Percentiles rank a stretch among this genome's conserved stretches.
These are phyloP conservation scores for Dicyrtoma fusca DNA, from an alignment of 2,888 invertebrate species.

Conservation along the genomic window DNA sequence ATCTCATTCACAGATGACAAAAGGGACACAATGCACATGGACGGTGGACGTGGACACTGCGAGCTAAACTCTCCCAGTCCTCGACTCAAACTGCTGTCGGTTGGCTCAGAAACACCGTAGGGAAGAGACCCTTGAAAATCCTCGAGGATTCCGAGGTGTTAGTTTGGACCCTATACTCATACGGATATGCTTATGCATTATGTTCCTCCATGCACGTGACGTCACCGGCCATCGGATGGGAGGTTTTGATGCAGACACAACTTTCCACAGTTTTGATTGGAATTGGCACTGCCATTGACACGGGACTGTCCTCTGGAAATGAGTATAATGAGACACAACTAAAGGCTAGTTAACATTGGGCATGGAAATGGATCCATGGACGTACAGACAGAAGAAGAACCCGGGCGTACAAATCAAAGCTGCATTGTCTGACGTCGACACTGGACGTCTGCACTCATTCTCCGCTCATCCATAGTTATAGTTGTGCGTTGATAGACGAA, in stretches of 20 bases:
- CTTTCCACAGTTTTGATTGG: slow-evolving; percentile 27
- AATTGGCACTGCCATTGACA: slow-evolving; percentile 16
- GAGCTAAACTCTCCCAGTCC: too few relatives aligned
- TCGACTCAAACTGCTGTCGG: background rate
- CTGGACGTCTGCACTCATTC: slow-evolving; percentile 40
- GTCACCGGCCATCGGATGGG: slow-evolving; percentile 12
- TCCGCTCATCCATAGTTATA: slow-evolving; percentile 22
- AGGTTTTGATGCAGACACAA: slow-evolving; percentile 4
- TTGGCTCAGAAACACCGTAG: slow-evolving; percentile 3
- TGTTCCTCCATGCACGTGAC: background rate
- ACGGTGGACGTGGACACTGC: slow-evolving; percentile 12
- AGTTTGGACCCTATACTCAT: slow-evolving; percentile 3
- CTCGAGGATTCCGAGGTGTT: slow-evolving; percentile 10
- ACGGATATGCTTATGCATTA: too few relatives aligned
- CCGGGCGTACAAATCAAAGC: slow-evolving; percentile 29
- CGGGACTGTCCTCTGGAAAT: background rate
- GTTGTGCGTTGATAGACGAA: slow-evolving; percentile 21
- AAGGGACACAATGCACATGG: slow-evolving; percentile 31
- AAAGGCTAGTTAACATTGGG: background rate
- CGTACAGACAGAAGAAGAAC: background rate
- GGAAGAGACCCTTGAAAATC: slow-evolving; percentile 29
- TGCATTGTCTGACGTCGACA: slow-evolving; percentile 28
- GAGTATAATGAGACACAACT: slow-evolving; percentile 2
- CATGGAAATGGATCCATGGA: background rate
- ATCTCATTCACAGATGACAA: slow-evolving; percentile 32